Evolutionary conservation across 2,888 invertebrate genomes (phyloP).

Genomic region (Meteorus cinctellus): DNA sequence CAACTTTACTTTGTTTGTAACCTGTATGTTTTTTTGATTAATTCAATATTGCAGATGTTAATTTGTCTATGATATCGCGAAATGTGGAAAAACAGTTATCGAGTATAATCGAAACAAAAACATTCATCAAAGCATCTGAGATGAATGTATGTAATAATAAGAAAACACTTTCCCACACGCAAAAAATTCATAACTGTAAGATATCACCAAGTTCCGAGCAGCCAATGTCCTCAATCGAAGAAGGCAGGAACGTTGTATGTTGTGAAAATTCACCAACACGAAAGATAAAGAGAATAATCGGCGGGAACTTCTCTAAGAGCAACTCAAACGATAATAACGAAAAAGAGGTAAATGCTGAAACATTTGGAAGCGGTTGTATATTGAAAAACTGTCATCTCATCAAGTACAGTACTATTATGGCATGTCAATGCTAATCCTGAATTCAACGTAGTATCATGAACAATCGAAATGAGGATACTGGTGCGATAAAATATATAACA

Average conservation of each 20-base stretch:
- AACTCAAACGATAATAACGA: conserved; percentile 45
- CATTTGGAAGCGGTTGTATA: conserved; percentile 29
- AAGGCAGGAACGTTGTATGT: background rate
- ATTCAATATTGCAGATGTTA: conserved; percentile 50
- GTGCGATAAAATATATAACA: background rate
- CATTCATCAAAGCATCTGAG: conserved; percentile 40
- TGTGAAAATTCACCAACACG: background rate
- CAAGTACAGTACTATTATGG: conserved; percentile 54
- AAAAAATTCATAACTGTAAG: conserved; percentile 32
- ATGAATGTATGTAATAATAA: conserved; percentile 42
- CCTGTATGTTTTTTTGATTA: conserved; percentile 42
- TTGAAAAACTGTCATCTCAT: conserved; percentile 49
- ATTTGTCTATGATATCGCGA: conserved; percentile 51
- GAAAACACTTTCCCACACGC: conserved; percentile 35
- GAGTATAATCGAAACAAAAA: conserved; percentile 45
- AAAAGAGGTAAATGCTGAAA: conserved; percentile 46
- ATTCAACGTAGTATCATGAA: background rate
- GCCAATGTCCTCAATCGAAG: conserved; percentile 3
- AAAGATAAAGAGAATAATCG: conserved; percentile 45
- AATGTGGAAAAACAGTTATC: conserved; percentile 53
- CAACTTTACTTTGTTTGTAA: conserved; percentile 25
- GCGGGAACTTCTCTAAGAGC: conserved; percentile 42
- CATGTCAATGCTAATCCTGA: conserved; percentile 57
- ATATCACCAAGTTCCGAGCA: background rate
- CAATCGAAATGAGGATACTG: background rate